Evolutionary conservation across 2,888 invertebrate species (phyloP), one percentile per base, ranked within the genome.

Genomic region (Cynaeus angustus): DNA sequence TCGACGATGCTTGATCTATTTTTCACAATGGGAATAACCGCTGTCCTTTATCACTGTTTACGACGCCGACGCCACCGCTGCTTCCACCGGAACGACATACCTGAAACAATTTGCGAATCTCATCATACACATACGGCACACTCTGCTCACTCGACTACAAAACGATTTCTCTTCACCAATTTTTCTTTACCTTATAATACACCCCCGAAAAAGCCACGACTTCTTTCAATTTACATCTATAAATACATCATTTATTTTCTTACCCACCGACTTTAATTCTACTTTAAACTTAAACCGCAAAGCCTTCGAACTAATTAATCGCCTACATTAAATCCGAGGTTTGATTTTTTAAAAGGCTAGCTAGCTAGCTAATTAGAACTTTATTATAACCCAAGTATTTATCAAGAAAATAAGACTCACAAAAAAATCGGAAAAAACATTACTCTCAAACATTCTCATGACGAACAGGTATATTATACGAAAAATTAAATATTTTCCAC

Each of bases 1-100:
- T 30, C 16, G 16, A 26, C 53, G 48, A 43, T 43, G 28, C 16
- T 14, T 64, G 53, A 64, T 64, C 64, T 64, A 64, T 64, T 64
- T 64, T 64, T 64, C 64, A 55, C 56, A 56, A 66, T 56, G 56
- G 41, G 56, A 56, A 56, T 56, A 66, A 66, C 46, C 66, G 46
- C 56, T 45, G 41, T 38, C 45, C 43, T 64, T 64, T 64, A 64
- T 64, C 64, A 43, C 26, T 64, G 64, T 64, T 64, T 64, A 64
- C 53, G 64, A 62, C 33, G 38, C 33, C 38, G 21, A 14, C 41
- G 2, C 16, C 12, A 41, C 14, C 41, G 16, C 10, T 26, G 45
- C 64, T 30, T 26, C 62, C 52, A 10, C n/a, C 26, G 30, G 4
- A 52, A 30, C 62, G 52, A 28, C 43, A 26, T 64, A 64, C 64